Evolutionary conservation across 2,113 vertebrate species (phyloP).

Genomic region (Pseudopodoces humilis): DNA sequence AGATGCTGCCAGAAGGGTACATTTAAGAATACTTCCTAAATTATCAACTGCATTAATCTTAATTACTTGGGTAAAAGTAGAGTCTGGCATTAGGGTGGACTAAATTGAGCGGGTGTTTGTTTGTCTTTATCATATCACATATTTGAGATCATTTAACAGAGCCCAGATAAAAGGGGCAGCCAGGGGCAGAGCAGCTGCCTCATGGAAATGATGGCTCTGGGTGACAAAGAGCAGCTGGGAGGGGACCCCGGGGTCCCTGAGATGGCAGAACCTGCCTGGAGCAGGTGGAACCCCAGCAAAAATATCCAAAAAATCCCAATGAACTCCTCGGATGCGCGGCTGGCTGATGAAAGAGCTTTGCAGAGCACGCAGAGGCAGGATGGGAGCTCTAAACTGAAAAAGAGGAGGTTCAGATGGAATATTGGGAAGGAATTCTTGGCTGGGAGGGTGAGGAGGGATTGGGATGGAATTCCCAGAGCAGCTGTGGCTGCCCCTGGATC

Average conservation of each 20-base stretch:
- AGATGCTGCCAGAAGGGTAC: constrained; percentile 64
- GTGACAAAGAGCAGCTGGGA: background rate
- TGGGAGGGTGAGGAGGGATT: background rate
- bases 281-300: accelerated
- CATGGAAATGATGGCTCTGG: background rate
- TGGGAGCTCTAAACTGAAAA: background rate
- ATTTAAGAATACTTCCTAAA: constrained; percentile 66
- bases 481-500: background rate
- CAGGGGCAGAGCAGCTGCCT: background rate
- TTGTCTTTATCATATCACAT: constrained; percentile 65
- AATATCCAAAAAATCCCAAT: background rate
- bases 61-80: constrained; percentile 77
- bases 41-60: constrained; percentile 84
- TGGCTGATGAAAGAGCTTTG: background rate
- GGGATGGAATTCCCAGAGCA: background rate
- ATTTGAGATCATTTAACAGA: constrained; percentile 71
- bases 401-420: background rate
- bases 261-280: background rate
- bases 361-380: background rate
- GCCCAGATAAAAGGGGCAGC: constrained; percentile 52
- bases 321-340: accelerated
- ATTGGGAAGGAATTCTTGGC: background rate
- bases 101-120: constrained; percentile 51
- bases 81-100: constrained; percentile 64
- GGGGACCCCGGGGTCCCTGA: background rate